These are phyloP conservation scores for Oxyura jamaicensis DNA, from an alignment of 2,113 vertebrate genomes.

Conservation along the genomic window DNA sequence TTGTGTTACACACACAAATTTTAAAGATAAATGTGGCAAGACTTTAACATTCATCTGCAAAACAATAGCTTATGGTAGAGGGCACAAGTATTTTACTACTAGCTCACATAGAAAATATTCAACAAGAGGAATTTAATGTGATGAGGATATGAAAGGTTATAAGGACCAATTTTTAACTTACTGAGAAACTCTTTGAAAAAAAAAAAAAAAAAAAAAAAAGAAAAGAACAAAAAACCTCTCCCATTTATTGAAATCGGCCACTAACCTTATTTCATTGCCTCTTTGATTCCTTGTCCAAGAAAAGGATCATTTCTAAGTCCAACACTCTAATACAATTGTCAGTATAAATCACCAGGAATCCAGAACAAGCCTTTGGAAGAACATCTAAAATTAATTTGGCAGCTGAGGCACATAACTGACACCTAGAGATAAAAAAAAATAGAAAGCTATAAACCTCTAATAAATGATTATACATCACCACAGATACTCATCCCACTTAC, in stretches of 20 bases:
- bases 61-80: not conserved
- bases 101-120: not conserved
- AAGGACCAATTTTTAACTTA: not conserved
- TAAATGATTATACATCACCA: not conserved
- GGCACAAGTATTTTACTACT: not conserved
- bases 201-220: too few relatives aligned
- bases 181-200: too few relatives aligned
- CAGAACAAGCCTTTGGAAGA: constrained; percentile 17
- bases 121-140: not conserved
- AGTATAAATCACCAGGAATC: constrained; percentile 31
- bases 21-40: not conserved
- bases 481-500: not conserved
- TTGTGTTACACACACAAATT: not conserved
- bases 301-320: not conserved
- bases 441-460: not conserved
- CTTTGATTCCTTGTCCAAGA: constrained; percentile 6
- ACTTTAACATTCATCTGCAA: not conserved
- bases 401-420: not conserved
- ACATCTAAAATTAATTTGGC: not conserved
- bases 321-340: not conserved
- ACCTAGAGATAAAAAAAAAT: not conserved
- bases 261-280: not conserved
- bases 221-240: not conserved
- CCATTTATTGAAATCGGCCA: constrained; percentile 14
- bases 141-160: not conserved